Evolutionary conservation across 2,113 vertebrate species (phyloP).

Genomic region (Osmerus mordax): DNA sequence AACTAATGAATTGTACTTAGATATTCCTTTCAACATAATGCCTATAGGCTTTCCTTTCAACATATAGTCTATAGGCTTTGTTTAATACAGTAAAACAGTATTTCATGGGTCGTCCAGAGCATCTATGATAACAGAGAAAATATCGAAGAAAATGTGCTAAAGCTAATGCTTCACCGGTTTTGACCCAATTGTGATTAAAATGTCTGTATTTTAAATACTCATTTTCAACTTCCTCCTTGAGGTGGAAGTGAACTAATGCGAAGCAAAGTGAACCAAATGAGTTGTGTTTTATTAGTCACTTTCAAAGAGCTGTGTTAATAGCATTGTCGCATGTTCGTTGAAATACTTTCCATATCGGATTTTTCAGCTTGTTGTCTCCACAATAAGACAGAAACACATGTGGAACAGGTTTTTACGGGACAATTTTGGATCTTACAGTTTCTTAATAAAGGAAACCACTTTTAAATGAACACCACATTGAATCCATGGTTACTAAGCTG

Average conservation of each 20-base stretch:
- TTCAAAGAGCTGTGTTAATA: conserved; percentile 40
- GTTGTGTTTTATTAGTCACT: conserved; percentile 21
- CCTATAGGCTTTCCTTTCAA: not conserved
- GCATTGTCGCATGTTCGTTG: conserved; percentile 17
- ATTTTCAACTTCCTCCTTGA: conserved; percentile 35
- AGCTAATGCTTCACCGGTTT: not conserved
- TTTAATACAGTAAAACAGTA: not conserved
- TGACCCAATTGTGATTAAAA: not conserved
- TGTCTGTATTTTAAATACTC: not conserved
- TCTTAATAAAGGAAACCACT: conserved; percentile 33
- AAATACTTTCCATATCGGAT: conserved; percentile 42
- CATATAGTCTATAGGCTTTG: too few species aligned
- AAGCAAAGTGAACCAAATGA: conserved; percentile 32
- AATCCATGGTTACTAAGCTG: conserved; percentile 17
- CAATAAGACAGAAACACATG: conserved; percentile 35
- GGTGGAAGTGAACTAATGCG: conserved; percentile 36
- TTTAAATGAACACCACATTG: conserved; percentile 40
- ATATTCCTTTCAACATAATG: not conserved
- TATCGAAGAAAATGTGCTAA: not conserved
- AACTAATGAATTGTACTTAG: conserved; percentile 9
- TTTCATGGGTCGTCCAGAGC: not conserved
- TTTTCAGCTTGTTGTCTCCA: conserved; percentile 30
- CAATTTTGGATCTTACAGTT: conserved; percentile 29
- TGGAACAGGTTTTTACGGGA: conserved; percentile 52
- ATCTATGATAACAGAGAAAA: not conserved